A percentile compares a stretch with the other conserved stretches of the same genome.
These are phyloP conservation scores for Anguilla anguilla DNA, from an alignment of 2,797 vertebrate genomes.

Conservation along the genomic window DNA sequence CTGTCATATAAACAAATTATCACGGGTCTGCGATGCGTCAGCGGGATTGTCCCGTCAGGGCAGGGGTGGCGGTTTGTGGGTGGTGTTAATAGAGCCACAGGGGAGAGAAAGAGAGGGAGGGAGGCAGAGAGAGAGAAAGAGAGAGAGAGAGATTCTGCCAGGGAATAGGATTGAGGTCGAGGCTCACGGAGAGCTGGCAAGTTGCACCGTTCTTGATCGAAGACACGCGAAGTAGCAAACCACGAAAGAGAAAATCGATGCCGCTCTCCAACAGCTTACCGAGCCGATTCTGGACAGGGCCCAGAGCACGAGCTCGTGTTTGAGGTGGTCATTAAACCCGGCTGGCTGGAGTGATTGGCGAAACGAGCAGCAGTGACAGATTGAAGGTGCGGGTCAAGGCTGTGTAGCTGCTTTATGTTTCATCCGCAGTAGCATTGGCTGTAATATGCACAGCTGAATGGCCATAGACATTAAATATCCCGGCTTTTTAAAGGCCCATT, in stretches of 20 bases:
- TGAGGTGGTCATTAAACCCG: neutral
- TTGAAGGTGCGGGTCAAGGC: conserved; percentile 10
- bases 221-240: conserved; percentile 36
- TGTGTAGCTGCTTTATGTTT: neutral
- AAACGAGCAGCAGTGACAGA: neutral
- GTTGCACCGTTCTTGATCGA: conserved; percentile 36
- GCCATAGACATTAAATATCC: neutral
- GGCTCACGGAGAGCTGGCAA: neutral
- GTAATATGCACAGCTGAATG: neutral
- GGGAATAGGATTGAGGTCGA: neutral
- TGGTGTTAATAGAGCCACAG: conserved; percentile 42
- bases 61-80: conserved; percentile 38
- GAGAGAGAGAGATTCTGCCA: conserved; percentile 44
- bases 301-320: neutral
- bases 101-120: conserved; percentile 39
- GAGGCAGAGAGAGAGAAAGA: neutral
- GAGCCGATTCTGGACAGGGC: neutral
- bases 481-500: neutral
- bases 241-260: conserved; percentile 46
- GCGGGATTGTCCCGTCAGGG: conserved; percentile 60
- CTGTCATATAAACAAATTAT: conserved; percentile 80
- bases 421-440: neutral
- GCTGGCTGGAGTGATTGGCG: neutral
- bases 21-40: conserved; percentile 68
- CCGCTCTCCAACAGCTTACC: conserved; percentile 16